Conservation (phyloP, 2,888 invertebrate species). For the Germaria angustata region DNA sequence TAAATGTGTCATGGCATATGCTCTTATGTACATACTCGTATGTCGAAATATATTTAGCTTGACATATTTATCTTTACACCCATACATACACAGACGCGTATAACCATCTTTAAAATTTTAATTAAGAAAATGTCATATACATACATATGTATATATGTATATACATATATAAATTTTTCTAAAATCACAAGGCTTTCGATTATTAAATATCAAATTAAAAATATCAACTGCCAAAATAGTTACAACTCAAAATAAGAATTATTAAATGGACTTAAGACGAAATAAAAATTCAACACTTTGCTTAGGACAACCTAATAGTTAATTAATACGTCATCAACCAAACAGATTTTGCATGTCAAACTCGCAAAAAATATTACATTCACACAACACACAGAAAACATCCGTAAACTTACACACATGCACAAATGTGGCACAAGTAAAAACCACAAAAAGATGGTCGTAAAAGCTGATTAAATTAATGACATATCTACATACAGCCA, state of each 20-base stretch:
- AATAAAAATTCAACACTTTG: conserved; percentile 3
- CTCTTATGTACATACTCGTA: too few species aligned
- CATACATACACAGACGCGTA: too few species aligned
- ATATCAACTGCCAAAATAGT: not conserved
- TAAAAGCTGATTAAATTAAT: conserved; percentile 23
- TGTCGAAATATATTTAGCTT: too few species aligned
- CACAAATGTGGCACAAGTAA: conserved; percentile 37
- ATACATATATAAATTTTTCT: too few species aligned
- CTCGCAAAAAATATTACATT: conserved; percentile 2
- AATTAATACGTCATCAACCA: conserved; percentile 53
- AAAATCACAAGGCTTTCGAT: too few species aligned
- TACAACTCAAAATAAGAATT: not conserved
- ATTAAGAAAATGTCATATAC: too few species aligned
- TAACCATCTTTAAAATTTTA: too few species aligned
- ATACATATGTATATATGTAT: too few species aligned
- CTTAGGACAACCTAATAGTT: conserved; percentile 25
- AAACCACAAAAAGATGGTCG: conserved; percentile 16
- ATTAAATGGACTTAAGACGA: not conserved
- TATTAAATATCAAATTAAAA: conserved; percentile 10
- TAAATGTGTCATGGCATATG: too few species aligned
- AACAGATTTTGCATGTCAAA: conserved; percentile 53
- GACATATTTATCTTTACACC: too few species aligned
- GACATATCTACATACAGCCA: not conserved
- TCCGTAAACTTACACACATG: conserved; percentile 6
- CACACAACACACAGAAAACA: not conserved